A percentile compares a stretch with the other conserved stretches of the same genome.
phyloP scores from a whole-genome alignment of 2,113 vertebrate genomes.

The Lasiurus borealis region DNA sequence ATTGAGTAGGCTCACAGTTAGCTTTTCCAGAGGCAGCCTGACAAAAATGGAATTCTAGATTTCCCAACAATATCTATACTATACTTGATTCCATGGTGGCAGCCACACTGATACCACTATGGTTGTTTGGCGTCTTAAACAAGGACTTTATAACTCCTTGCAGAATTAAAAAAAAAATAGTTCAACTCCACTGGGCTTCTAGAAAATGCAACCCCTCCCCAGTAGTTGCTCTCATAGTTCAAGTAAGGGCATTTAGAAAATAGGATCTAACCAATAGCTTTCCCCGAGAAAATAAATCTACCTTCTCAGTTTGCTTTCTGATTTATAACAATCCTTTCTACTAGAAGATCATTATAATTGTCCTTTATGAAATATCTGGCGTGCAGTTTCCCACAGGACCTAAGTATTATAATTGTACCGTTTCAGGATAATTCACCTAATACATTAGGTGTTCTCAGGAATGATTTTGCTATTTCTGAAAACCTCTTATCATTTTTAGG shows the following conservation, averaged over 20 bases:
- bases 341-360: not conserved
- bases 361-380: constrained; percentile 53
- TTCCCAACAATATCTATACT: not conserved
- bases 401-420: constrained; percentile 8
- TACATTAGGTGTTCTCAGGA: not conserved
- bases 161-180: constrained; percentile 14
- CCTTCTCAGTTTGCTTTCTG: constrained; percentile 13
- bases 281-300: constrained; percentile 30
- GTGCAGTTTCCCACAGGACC: not conserved
- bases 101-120: not conserved
- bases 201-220: not conserved
- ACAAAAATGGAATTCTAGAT: constrained; percentile 1
- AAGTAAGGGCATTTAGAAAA: not conserved
- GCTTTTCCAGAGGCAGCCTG: not conserved
- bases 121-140: not conserved
- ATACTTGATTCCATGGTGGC: not conserved
- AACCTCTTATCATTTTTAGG: constrained; percentile 51
- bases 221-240: not conserved
- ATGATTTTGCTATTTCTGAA: constrained; percentile 49
- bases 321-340: constrained; percentile 16
- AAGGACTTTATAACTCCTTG: constrained; percentile 23
- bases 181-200: not conserved
- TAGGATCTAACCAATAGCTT: not conserved
- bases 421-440: constrained; percentile 14
- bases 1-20: not conserved